These are phyloP conservation scores for Arge pagana DNA, from an alignment of 2,888 invertebrate genomes.

Conservation along the genomic window DNA sequence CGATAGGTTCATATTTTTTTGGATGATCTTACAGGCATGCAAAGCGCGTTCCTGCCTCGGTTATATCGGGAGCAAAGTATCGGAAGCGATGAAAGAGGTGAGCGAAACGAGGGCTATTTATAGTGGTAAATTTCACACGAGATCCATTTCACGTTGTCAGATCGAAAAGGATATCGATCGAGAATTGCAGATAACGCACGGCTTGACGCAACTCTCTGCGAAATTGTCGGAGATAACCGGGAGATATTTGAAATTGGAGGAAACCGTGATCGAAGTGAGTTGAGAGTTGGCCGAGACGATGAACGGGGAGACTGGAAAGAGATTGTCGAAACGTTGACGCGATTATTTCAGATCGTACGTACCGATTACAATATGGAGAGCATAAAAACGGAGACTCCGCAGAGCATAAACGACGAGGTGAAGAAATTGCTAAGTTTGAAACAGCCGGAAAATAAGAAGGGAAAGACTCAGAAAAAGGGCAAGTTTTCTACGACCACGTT, in stretches of 20 bases:
- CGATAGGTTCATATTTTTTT: not conserved
- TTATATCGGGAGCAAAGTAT: conserved; percentile 41
- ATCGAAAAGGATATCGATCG: conserved; percentile 45
- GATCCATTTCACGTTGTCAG: conserved; percentile 30
- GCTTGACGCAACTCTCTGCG: conserved; percentile 42
- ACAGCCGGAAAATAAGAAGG: conserved; percentile 11
- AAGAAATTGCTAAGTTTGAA: conserved; percentile 33
- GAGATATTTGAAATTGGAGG: conserved; percentile 41
- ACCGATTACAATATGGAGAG: conserved; percentile 47
- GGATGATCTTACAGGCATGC: conserved; percentile 37
- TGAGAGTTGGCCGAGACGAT: no score
- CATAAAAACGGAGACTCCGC: conserved; percentile 46
- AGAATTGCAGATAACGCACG: conserved; percentile 45
- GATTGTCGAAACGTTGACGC: not conserved
- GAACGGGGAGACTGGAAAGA: conserved; percentile 1
- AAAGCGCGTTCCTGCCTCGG: conserved; percentile 44
- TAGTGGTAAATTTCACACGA: no score
- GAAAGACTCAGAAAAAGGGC: conserved; percentile 28
- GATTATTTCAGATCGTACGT: conserved; percentile 43
- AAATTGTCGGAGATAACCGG: conserved; percentile 34
- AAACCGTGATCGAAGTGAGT: conserved; percentile 46
- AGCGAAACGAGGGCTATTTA: no score
- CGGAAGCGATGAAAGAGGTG: conserved; percentile 48
- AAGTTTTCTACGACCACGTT: conserved; percentile 26
- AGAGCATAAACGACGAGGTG: conserved; percentile 48